A percentile compares a stretch with the other conserved stretches of the same genome.
Evolutionary conservation across 2,113 vertebrate species (phyloP).

Genomic region (Narcine bancroftii): DNA sequence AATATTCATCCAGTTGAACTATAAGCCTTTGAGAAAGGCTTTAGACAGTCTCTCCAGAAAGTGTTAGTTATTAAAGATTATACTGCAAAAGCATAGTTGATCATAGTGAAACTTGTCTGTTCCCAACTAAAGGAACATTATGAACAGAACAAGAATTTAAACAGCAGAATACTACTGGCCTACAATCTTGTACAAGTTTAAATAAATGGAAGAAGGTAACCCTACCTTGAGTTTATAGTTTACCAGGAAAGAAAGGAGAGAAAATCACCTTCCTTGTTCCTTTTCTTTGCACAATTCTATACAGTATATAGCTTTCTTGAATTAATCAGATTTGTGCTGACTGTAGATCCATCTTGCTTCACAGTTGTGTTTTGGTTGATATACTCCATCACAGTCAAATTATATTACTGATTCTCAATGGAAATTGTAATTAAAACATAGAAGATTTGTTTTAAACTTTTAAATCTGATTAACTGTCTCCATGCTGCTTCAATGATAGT

Average conservation of each 20-base stretch:
- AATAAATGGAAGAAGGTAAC: background rate
- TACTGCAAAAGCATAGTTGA: background rate
- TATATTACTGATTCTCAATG: background rate
- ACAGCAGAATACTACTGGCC: background rate
- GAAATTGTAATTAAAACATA: background rate
- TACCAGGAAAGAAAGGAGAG: background rate
- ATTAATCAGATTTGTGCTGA: background rate
- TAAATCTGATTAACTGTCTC: background rate
- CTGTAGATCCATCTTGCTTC: background rate
- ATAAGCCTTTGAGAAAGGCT: background rate
- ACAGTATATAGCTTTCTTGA: background rate
- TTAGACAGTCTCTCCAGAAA: background rate
- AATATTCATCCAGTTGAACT: background rate
- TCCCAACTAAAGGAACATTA: conserved; percentile 13
- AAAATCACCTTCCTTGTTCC: background rate
- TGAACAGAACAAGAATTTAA: background rate
- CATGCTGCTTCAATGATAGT: background rate
- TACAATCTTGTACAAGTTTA: background rate
- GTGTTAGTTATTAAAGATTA: background rate
- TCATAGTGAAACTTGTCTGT: background rate
- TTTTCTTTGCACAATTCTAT: background rate
- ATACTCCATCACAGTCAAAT: background rate
- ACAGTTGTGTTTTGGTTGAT: background rate
- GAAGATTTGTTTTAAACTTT: background rate
- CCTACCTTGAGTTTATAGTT: background rate